Percentiles rank a stretch among this genome's conserved stretches.
Evolutionary conservation across 2,888 invertebrate genomes (phyloP).

Genomic region (Drosophila formosana): DNA sequence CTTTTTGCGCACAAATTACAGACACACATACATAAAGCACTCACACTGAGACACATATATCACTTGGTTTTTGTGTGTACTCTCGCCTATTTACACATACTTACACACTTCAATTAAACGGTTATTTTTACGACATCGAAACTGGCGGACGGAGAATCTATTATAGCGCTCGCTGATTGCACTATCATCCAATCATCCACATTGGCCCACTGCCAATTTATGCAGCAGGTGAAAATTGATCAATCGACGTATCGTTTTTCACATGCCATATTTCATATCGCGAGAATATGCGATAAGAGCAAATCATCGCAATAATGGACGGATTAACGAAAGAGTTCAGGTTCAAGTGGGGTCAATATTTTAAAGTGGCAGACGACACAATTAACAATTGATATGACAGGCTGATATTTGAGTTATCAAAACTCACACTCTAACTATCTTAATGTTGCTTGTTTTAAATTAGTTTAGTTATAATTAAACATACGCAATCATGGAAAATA

Average conservation of each 20-base stretch:
- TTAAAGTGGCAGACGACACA: not conserved
- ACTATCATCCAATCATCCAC: slow-evolving; percentile 56
- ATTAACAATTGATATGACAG: too few relatives aligned
- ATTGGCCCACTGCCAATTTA: slow-evolving; percentile 52
- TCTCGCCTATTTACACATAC: slow-evolving; percentile 46
- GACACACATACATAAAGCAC: not conserved
- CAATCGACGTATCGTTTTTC: slow-evolving; percentile 16
- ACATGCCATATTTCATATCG: not conserved
- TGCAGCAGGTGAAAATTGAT: slow-evolving; percentile 51
- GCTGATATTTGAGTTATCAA: too few relatives aligned
- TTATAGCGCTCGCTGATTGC: slow-evolving; percentile 50
- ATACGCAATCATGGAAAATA: too few relatives aligned
- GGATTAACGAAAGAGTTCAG: not conserved
- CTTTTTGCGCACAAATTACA: slow-evolving; percentile 41
- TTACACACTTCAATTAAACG: slow-evolving; percentile 51
- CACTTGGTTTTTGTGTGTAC: slow-evolving; percentile 24
- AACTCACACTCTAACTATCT: too few relatives aligned
- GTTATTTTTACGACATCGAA: slow-evolving; percentile 45
- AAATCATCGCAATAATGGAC: slow-evolving; percentile 25
- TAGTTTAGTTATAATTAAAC: too few relatives aligned
- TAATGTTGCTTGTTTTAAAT: too few relatives aligned
- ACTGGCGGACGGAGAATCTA: slow-evolving; percentile 41
- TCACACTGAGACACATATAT: not conserved
- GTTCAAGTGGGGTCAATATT: not conserved
- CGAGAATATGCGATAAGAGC: slow-evolving; percentile 5